Evolutionary conservation across 2,888 invertebrate genomes (phyloP).

Genomic region (Ophonus ardosiacus): DNA sequence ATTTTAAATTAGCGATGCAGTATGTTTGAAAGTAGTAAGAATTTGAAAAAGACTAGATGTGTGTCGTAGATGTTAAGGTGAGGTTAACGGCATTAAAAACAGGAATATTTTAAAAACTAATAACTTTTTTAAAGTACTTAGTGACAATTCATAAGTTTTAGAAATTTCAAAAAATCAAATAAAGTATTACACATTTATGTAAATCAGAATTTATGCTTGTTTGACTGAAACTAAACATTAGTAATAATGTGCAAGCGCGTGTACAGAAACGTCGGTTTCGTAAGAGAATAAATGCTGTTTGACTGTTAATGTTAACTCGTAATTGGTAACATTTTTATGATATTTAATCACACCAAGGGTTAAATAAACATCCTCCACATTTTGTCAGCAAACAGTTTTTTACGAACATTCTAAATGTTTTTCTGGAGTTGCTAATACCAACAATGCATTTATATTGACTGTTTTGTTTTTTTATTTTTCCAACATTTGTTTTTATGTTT

Average conservation of each 20-base stretch:
- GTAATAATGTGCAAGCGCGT: too few species aligned
- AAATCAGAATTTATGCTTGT: neutral
- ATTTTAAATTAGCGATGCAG: too few species aligned
- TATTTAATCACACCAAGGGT: neutral
- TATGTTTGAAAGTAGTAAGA: too few species aligned
- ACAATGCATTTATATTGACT: slow-evolving; percentile 27
- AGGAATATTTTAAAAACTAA: too few species aligned
- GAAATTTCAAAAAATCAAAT: slow-evolving; percentile 26
- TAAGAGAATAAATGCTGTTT: too few species aligned
- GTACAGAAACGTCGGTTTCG: too few species aligned
- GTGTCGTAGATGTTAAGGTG: too few species aligned
- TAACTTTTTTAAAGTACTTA: neutral
- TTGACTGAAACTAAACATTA: neutral
- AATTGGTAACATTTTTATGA: too few species aligned
- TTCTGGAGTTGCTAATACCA: slow-evolving; percentile 4
- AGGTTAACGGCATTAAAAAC: too few species aligned
- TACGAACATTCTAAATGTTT: neutral
- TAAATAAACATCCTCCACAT: neutral
- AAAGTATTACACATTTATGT: slow-evolving; percentile 10
- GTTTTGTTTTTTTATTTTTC: slow-evolving; percentile 1
- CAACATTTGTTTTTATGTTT: slow-evolving; percentile 4
- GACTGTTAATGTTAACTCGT: too few species aligned
- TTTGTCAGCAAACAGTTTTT: slow-evolving; percentile 26
- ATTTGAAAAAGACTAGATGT: too few species aligned
- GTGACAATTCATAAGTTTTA: neutral